A percentile compares a stretch with the other conserved stretches of the same genome.
Evolutionary conservation across 2,888 invertebrate species (phyloP).

Genomic region (Ischnus inquisitorius): DNA sequence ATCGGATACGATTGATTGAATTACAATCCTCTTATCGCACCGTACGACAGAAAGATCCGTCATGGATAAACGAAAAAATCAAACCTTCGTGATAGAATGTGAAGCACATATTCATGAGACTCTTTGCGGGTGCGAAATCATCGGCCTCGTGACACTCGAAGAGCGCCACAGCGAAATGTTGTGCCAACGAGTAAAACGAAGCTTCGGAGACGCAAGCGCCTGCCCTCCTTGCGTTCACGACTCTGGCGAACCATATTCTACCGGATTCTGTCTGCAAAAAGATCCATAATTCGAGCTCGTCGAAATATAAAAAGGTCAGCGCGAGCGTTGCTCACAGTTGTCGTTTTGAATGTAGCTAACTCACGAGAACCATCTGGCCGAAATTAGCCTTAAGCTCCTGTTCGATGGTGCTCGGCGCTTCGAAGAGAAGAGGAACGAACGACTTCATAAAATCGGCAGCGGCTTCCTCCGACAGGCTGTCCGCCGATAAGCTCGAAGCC

Average conservation of each 20-base stretch:
- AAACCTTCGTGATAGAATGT: conserved; percentile 90
- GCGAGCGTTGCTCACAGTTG: neutral
- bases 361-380: conserved; percentile 88
- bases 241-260: conserved; percentile 90
- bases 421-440: conserved; percentile 89
- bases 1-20: conserved; percentile 36
- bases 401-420: conserved; percentile 87
- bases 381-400: conserved; percentile 90
- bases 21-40: neutral
- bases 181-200: conserved; percentile 90
- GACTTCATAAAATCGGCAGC: conserved; percentile 89
- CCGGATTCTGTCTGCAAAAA: conserved; percentile 87
- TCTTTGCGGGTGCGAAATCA: conserved; percentile 90
- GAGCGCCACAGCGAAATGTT: conserved; percentile 90
- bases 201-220: conserved; percentile 88
- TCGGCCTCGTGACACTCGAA: conserved; percentile 91
- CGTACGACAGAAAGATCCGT: neutral
- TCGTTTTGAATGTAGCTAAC: conserved; percentile 58
- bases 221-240: conserved; percentile 89
- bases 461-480: conserved; percentile 87
- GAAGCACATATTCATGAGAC: conserved; percentile 92
- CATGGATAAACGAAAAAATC: neutral
- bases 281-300: conserved; percentile 23
- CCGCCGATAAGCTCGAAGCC: conserved; percentile 88
- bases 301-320: neutral